A percentile compares a stretch with the other conserved stretches of the same genome.
Conservation (phyloP, 2,888 invertebrate species). For the Lepidocyrtoides sp. region DNA sequence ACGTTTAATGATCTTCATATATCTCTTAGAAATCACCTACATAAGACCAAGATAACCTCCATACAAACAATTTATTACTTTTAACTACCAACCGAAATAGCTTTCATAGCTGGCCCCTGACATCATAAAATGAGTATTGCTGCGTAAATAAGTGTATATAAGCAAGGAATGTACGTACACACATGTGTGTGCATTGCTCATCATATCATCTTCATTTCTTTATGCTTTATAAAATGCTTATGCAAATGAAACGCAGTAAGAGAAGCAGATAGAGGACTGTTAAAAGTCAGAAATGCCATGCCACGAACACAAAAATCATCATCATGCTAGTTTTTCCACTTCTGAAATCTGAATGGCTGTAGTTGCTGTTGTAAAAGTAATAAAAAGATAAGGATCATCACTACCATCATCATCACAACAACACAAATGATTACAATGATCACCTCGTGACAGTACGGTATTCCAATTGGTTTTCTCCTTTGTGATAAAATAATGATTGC, state of each 20-base stretch:
- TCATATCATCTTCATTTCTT: not conserved
- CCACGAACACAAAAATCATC: not conserved
- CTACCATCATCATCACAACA: not conserved
- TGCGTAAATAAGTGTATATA: not conserved
- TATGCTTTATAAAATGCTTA: slow-evolving; percentile 10
- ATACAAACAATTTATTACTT: slow-evolving; percentile 36
- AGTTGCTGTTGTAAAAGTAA: slow-evolving; percentile 51
- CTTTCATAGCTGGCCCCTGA: slow-evolving; percentile 38
- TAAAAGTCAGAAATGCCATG: slow-evolving; percentile 29
- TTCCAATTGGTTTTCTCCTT: slow-evolving; percentile 79
- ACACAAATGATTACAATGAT: slow-evolving; percentile 70
- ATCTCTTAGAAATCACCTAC: not conserved
- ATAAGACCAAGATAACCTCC: slow-evolving; percentile 29
- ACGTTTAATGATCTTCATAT: not conserved
- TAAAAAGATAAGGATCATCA: slow-evolving; percentile 71
- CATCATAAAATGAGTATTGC: slow-evolving; percentile 35
- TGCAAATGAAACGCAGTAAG: slow-evolving; percentile 37
- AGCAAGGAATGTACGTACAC: not conserved
- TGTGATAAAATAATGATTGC: slow-evolving; percentile 74
- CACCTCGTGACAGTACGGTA: slow-evolving; percentile 80
- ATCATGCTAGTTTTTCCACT: not conserved
- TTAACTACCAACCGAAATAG: slow-evolving; percentile 42
- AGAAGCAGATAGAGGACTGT: not conserved
- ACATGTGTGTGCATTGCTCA: not conserved
- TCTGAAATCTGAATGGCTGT: slow-evolving; percentile 4